Conservation (phyloP, 53 echinoderm and acorn worm genomes). For the Paracentrotus lividus region DNA sequence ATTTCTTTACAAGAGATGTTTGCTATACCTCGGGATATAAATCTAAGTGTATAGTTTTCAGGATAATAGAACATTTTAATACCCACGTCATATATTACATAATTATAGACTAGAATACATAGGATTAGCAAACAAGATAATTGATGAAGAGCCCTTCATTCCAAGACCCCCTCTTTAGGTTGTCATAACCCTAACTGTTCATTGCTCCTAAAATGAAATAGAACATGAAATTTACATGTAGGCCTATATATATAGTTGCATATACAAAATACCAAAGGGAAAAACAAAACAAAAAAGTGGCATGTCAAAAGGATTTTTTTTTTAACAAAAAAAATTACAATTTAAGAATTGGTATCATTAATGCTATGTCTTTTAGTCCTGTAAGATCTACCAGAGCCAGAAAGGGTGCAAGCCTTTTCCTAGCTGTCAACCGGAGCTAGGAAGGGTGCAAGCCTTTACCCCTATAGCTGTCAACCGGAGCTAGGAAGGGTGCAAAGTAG, state of each 20-base stretch:
- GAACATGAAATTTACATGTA: background rate
- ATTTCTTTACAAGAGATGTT: background rate
- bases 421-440: background rate
- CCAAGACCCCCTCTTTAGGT: too few relatives aligned
- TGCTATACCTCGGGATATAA: constrained; percentile 25
- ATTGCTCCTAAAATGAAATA: background rate
- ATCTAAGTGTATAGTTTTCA: background rate
- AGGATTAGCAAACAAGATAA: too few relatives aligned
- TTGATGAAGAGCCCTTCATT: too few relatives aligned
- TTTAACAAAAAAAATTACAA: too few relatives aligned
- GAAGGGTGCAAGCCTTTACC: background rate
- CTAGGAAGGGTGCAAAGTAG: background rate
- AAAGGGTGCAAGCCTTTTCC: background rate
- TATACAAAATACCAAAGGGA: background rate
- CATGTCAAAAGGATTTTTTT: too few relatives aligned
- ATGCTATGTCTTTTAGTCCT: too few relatives aligned
- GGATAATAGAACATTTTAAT: background rate
- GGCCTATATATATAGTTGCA: background rate
- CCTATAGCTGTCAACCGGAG: too few relatives aligned
- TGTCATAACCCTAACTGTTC: background rate
- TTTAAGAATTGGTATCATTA: too few relatives aligned
- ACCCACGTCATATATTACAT: too few relatives aligned
- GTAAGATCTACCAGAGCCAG: background rate
- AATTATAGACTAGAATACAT: too few relatives aligned
- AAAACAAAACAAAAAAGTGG: background rate